A percentile compares a stretch with the other conserved stretches of the same genome.
phyloP scores from a whole-genome alignment of 1,140 invertebrate genomes.

The Arion vulgaris region DNA sequence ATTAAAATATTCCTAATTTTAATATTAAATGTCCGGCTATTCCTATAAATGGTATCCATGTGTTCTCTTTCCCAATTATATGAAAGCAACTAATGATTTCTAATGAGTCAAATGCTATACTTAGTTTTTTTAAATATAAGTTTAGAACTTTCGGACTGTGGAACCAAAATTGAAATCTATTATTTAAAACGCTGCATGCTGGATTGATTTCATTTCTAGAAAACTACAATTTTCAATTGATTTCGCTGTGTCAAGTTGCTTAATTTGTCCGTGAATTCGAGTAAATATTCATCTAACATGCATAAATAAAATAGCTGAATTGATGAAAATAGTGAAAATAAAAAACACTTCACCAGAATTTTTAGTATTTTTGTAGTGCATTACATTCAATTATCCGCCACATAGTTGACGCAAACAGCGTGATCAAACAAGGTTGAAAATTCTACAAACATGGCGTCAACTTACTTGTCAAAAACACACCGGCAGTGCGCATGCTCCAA shows the following conservation, averaged over 20 bases:
- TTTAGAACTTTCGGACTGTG: too few species aligned
- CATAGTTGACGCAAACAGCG: neutral
- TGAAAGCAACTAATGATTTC: too few species aligned
- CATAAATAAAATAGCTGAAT: neutral
- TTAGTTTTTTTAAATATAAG: too few species aligned
- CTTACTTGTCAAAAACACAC: neutral
- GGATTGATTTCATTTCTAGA: neutral
- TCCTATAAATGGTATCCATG: too few species aligned
- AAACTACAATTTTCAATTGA: too few species aligned
- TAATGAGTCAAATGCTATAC: too few species aligned
- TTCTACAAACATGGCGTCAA: conserved; percentile 2
- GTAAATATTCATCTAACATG: neutral
- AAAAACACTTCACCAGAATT: neutral
- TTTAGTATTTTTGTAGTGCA: neutral
- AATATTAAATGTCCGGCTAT: too few species aligned
- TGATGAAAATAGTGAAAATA: neutral
- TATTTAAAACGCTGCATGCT: neutral
- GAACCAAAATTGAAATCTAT: too few species aligned
- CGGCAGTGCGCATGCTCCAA: neutral
- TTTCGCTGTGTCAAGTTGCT: neutral
- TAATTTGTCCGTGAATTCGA: neutral
- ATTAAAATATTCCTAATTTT: too few species aligned
- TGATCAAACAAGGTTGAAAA: conserved; percentile 12
- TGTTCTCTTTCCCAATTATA: too few species aligned
- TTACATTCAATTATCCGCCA: neutral